Conservation (phyloP, 1,140 invertebrate genomes). For the Neotoxoptera formosana region DNA sequence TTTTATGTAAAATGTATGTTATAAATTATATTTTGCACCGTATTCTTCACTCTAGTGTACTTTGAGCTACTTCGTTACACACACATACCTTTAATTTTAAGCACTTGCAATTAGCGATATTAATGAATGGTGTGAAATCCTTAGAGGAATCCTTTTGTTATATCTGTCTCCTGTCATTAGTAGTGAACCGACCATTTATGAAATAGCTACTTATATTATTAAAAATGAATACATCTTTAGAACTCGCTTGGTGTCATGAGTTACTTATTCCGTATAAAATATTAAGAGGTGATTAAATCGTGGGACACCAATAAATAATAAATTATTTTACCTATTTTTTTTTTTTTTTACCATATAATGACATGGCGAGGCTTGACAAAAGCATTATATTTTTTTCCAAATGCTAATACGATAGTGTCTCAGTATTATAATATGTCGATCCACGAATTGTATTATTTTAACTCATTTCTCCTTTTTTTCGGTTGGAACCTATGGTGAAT, state of each 20-base stretch:
- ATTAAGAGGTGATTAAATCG: not conserved
- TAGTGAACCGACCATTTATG: not conserved
- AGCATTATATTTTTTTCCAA: not conserved
- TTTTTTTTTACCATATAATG: not conserved
- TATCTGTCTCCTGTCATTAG: not conserved
- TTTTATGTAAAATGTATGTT: not conserved
- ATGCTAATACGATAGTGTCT: not conserved
- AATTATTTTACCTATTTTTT: not conserved
- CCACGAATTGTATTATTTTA: not conserved
- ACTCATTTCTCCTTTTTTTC: not conserved
- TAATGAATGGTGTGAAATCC: constrained; percentile 1
- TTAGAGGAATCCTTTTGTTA: not conserved
- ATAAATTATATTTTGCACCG: not conserved
- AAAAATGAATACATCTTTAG: not conserved
- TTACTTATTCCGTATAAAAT: not conserved
- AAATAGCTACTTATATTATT: not conserved
- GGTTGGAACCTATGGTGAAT: not conserved
- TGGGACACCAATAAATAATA: not conserved
- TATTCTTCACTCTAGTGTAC: not conserved
- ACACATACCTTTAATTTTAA: not conserved
- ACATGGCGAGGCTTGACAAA: not conserved
- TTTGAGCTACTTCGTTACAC: not conserved
- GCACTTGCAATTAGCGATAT: constrained; percentile 33
- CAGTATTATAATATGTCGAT: not conserved
- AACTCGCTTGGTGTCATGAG: not conserved